These are phyloP conservation scores for Ailurus styani DNA, from an alignment of 2,113 vertebrate species.

Conservation along the genomic window DNA sequence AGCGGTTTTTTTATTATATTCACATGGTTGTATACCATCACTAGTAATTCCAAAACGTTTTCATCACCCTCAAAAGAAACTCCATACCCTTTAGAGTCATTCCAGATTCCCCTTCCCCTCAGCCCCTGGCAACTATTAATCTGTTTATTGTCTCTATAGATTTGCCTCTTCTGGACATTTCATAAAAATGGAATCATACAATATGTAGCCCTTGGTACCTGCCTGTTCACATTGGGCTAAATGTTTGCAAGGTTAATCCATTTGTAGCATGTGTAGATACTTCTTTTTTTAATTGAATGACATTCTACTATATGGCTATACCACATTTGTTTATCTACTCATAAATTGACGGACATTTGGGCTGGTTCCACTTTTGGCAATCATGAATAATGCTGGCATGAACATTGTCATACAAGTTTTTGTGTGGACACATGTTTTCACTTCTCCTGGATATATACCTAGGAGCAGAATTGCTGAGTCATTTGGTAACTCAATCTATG, in stretches of 20 bases:
- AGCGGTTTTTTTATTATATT: not conserved
- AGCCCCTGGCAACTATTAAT: not conserved
- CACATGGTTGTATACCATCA: not conserved
- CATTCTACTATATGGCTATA: not conserved
- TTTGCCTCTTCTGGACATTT: not conserved
- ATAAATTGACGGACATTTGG: not conserved
- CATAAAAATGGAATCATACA: not conserved
- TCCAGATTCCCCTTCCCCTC: not conserved
- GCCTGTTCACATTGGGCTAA: not conserved
- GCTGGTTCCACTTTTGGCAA: not conserved
- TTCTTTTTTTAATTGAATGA: not conserved
- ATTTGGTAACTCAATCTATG: not conserved
- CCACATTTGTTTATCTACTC: not conserved
- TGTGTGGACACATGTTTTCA: not conserved
- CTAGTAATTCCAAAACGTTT: not conserved
- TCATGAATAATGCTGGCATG: not conserved
- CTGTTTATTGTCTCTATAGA: not conserved
- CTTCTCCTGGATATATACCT: not conserved
- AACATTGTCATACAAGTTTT: not conserved
- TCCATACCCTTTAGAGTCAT: not conserved
- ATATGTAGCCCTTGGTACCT: not conserved
- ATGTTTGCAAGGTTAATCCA: not conserved
- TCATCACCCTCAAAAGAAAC: not conserved
- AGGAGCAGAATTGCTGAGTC: not conserved
- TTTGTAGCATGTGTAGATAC: not conserved